A percentile compares a stretch with the other conserved stretches of the same genome.
Conservation (phyloP, 2,888 invertebrate genomes). For the Melinaea marsaeus region DNA sequence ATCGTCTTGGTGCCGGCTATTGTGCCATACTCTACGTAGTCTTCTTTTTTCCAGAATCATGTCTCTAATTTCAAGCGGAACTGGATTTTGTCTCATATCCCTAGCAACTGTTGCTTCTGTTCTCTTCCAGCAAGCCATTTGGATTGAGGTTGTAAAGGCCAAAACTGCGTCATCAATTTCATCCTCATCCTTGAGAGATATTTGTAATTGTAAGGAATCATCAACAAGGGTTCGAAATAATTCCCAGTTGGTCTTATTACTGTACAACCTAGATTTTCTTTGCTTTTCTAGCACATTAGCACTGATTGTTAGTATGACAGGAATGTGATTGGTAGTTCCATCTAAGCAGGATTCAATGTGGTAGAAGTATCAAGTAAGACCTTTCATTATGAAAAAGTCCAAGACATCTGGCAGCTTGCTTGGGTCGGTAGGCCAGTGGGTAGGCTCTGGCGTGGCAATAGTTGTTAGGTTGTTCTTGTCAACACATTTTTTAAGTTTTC, state of each 20-base stretch:
- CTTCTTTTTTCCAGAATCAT: conserved; percentile 26
- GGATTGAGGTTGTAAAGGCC: conserved; percentile 3
- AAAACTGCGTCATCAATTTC: conserved; percentile 1
- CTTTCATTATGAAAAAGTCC: conserved; percentile 31
- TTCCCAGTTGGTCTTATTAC: conserved; percentile 30
- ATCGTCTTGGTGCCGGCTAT: conserved; percentile 20
- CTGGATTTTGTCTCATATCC: neutral
- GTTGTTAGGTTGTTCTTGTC: conserved; percentile 19
- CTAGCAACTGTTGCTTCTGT: neutral
- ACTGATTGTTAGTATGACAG: conserved; percentile 30
- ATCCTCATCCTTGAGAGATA: conserved; percentile 7
- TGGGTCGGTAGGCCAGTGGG: conserved; percentile 33
- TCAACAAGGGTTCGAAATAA: conserved; percentile 13
- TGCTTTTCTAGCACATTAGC: conserved; percentile 9
- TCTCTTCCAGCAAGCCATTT: conserved; percentile 7
- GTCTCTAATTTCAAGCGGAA: conserved; percentile 10
- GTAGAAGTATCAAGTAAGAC: conserved; percentile 14
- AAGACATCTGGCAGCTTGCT: conserved; percentile 29
- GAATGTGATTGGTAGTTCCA: conserved; percentile 31
- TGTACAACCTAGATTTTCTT: conserved; percentile 13
- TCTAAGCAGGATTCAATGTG: conserved; percentile 29
- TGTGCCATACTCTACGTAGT: conserved; percentile 27
- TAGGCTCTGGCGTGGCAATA: conserved; percentile 31
- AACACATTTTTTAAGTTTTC: conserved; percentile 27
- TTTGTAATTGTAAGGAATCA: neutral